These are phyloP conservation scores for Cantharis flavilabris DNA, from an alignment of 2,888 invertebrate genomes.

Conservation along the genomic window DNA sequence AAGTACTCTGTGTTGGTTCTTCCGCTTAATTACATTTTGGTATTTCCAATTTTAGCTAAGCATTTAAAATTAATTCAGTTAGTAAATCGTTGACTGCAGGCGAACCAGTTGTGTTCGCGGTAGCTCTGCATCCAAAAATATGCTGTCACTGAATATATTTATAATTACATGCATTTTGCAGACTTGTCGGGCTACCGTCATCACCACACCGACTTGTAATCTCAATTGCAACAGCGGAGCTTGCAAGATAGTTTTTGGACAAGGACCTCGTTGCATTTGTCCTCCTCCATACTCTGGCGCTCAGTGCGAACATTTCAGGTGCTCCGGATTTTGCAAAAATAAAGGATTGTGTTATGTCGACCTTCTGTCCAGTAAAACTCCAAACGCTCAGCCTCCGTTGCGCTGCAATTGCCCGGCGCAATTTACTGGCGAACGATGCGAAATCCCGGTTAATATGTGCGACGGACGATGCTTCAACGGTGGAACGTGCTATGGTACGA, in stretches of 20 bases:
- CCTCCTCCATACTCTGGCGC: conserved; percentile 67
- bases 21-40: conserved; percentile 8
- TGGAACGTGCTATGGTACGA: conserved; percentile 59
- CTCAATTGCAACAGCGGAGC: conserved; percentile 66
- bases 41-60: conserved; percentile 22
- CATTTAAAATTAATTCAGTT: not conserved
- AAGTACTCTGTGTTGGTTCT: conserved; percentile 7
- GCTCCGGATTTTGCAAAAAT: conserved; percentile 70
- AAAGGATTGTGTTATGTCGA: conserved; percentile 62
- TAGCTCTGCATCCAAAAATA: not conserved
- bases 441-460: conserved; percentile 63
- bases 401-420: conserved; percentile 66
- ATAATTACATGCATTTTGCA: conserved; percentile 49
- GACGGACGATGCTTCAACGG: conserved; percentile 64
- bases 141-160: conserved; percentile 1
- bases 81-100: not conserved
- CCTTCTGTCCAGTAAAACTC: conserved; percentile 39
- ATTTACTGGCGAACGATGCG: conserved; percentile 70
- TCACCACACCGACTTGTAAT: conserved; percentile 53
- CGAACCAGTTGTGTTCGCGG: not conserved
- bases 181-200: conserved; percentile 49
- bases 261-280: conserved; percentile 68
- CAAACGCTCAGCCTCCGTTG: conserved; percentile 41
- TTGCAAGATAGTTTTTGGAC: conserved; percentile 58
- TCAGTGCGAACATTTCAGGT: conserved; percentile 70